Base-by-base conservation (phyloP, 2,888 invertebrate species). In the Nymphalis polychloros region DNA sequence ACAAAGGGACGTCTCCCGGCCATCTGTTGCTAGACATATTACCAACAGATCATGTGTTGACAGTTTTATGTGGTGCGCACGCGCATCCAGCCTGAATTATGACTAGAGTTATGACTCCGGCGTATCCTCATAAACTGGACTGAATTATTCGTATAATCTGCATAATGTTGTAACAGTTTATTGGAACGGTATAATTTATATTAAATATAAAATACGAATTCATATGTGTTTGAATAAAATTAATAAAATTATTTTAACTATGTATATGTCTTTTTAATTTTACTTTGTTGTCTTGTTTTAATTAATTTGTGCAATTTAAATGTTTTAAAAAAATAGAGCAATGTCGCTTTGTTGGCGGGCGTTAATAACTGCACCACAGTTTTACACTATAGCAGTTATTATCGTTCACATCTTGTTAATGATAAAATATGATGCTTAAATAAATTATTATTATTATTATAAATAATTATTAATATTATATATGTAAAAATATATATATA, bases 31-130 rank as follows among this genome's bases (percentile, higher is more conserved):
- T 59, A 59, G 61, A 48, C 68, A 71, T 72, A 69, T 64, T 69
- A 75, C 78, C 79, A 77, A 81, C 84, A 84, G 82, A 84, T 83
- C 81, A 78, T 76, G 73, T 75, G 85, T 70, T 85, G 87, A 87
- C 87, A 86, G 85, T 73, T 87, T 87, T 82, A 86, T 82, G 78
- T 75, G 77, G 72, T 76, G 69, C 72, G 73, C 77, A 75, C 73
- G 75, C 75, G 73, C 73, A 71, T 67, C 57, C 50, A 50, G 62
- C 23, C 62, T 68, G 68, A 67, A 62, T 69, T 71, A 65, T 71
- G 64, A 50, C 52, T 46, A 41, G 63, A 64, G 62, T 59, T 68
- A 70, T 65, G 61, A 60, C 23, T 52, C 46, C 59, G 68, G 53
- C 49, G 8, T 23, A 8, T 52, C 59, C 72, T 62, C 64, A 69